These are phyloP conservation scores for Eulemur coronatus DNA, from an alignment of 2,797 vertebrate genomes.

Conservation along the genomic window DNA sequence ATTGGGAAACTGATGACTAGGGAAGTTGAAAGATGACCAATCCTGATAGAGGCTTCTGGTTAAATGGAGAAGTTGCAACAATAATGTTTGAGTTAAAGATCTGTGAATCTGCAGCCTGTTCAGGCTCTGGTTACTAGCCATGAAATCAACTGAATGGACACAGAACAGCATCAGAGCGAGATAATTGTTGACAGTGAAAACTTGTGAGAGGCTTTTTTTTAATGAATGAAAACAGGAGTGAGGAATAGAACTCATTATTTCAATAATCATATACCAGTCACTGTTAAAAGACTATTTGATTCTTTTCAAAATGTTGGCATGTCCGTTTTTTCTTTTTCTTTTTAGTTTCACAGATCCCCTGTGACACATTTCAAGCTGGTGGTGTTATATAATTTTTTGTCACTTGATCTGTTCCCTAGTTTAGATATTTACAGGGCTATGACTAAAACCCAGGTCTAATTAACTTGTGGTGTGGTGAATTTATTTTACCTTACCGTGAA, in stretches of 20 bases:
- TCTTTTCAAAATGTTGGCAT: conserved; percentile 14
- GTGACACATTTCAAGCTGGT: conserved; percentile 24
- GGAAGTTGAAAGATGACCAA: neutral
- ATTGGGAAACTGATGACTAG: neutral
- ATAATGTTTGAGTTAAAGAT: neutral
- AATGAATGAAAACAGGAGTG: neutral
- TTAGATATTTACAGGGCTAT: conserved; percentile 4
- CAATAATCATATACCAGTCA: neutral
- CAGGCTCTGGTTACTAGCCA: neutral
- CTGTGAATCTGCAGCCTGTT: neutral
- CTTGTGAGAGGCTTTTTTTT: neutral
- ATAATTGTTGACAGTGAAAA: neutral
- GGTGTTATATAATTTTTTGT: neutral
- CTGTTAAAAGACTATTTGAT: neutral
- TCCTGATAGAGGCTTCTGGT: neutral
- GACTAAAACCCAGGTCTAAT: conserved; percentile 24
- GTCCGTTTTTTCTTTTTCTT: neutral
- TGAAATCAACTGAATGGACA: neutral
- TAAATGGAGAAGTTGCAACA: neutral
- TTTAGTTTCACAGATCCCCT: neutral
- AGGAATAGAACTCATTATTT: neutral
- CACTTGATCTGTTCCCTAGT: neutral
- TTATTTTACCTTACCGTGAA: neutral
- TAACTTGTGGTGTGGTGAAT: neutral
- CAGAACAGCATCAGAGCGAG: neutral